Evolutionary conservation across 92 coral and sea anemone species (phyloP).

Genomic region (Phenganax stokvisi): DNA sequence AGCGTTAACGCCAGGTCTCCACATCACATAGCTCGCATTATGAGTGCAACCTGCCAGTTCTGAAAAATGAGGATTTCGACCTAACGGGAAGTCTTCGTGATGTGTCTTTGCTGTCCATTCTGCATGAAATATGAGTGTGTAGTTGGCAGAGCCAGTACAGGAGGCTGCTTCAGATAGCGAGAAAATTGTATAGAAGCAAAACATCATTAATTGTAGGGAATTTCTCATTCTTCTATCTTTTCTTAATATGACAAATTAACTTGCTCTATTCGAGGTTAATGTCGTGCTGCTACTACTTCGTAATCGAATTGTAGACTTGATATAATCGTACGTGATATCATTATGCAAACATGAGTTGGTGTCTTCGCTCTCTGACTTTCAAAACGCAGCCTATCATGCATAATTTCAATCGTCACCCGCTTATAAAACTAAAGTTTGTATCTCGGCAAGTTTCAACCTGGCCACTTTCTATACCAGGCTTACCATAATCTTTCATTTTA

Average conservation of each 20-base stretch:
- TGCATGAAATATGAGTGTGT: neutral
- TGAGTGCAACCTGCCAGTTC: neutral
- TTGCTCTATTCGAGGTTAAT: neutral
- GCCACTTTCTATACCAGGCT: too few species aligned
- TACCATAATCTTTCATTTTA: too few species aligned
- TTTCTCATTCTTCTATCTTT: neutral
- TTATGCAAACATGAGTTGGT: neutral
- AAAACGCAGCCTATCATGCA: neutral
- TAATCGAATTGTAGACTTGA: too few species aligned
- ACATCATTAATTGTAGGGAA: neutral
- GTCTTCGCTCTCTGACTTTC: neutral
- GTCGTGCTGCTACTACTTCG: neutral
- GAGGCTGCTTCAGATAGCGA: neutral
- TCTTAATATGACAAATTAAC: neutral
- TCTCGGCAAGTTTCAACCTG: too few species aligned
- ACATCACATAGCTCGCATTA: neutral
- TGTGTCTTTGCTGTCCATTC: slow-evolving; percentile 12
- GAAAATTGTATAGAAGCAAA: neutral
- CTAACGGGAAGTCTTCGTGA: neutral
- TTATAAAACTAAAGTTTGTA: too few species aligned
- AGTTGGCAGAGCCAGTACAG: neutral
- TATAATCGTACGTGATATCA: neutral
- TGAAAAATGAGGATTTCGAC: neutral
- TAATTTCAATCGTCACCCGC: too few species aligned
- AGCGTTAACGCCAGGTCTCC: neutral